Evolutionary conservation across 2,888 invertebrate genomes (phyloP).

Genomic region (Dichetophora obliterata): DNA sequence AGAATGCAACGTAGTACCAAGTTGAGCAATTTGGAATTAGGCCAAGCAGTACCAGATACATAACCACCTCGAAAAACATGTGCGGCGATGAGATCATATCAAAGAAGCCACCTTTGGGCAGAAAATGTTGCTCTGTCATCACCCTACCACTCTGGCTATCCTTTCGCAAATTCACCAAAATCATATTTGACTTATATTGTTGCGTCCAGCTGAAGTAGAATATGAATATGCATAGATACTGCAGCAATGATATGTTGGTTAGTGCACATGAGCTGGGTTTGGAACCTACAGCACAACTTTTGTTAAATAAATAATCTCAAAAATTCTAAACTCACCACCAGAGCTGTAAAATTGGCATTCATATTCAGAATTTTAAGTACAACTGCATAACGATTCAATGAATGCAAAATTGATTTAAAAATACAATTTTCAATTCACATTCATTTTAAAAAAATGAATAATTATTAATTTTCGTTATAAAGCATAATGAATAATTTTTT

Average conservation of each 20-base stretch:
- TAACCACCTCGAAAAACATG: constrained; percentile 81
- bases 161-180: constrained; percentile 84
- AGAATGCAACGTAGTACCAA: constrained; percentile 79
- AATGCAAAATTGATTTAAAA: too few species aligned
- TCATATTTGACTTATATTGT: constrained; percentile 80
- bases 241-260: constrained; percentile 54
- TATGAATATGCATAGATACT: constrained; percentile 71
- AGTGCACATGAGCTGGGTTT: constrained; percentile 57
- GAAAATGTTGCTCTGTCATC: constrained; percentile 78
- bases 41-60: constrained; percentile 77
- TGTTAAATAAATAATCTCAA: not conserved
- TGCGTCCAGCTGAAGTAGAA: constrained; percentile 83
- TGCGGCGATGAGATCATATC: constrained; percentile 86
- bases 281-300: constrained; percentile 49
- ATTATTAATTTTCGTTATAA: too few species aligned
- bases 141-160: constrained; percentile 75
- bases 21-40: constrained; percentile 79
- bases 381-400: too few species aligned
- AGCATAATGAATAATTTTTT: too few species aligned
- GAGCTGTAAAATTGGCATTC: too few species aligned
- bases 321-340: not conserved
- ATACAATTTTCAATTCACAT: too few species aligned
- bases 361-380: too few species aligned
- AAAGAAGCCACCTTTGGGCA: constrained; percentile 86
- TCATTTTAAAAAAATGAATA: too few species aligned